These are phyloP conservation scores for Hydriomena furcata DNA, from an alignment of 2,888 invertebrate genomes.

Conservation along the genomic window DNA sequence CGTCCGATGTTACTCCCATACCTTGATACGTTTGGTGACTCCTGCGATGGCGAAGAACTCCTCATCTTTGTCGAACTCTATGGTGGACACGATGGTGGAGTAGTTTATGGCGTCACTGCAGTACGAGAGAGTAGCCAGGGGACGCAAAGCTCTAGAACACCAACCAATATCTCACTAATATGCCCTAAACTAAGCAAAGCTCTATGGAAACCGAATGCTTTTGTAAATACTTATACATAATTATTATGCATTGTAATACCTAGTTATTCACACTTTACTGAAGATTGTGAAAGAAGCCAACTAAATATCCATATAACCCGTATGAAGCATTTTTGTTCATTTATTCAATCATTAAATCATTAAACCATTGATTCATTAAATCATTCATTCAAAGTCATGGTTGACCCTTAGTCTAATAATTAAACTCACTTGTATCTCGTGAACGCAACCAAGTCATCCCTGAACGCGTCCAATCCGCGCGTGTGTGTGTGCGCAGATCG, in stretches of 20 bases:
- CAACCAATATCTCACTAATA: background rate
- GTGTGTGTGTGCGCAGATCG: slow-evolving; percentile 28
- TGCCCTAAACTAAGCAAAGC: background rate
- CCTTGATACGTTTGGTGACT: slow-evolving; percentile 95
- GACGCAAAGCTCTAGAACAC: slow-evolving; percentile 82
- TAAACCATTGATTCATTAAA: too few species aligned
- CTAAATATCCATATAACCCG: too few species aligned
- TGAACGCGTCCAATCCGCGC: slow-evolving; percentile 88
- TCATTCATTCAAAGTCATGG: too few species aligned
- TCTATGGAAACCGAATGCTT: too few species aligned
- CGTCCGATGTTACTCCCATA: too few species aligned
- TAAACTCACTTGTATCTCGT: slow-evolving; percentile 83
- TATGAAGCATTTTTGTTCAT: too few species aligned
- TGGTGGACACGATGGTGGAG: slow-evolving; percentile 94
- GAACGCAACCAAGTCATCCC: slow-evolving; percentile 93
- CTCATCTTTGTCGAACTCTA: slow-evolving; percentile 98
- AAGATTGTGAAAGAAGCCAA: too few species aligned
- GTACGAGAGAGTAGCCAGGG: slow-evolving; percentile 94
- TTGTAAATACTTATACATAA: too few species aligned
- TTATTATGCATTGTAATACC: too few species aligned
- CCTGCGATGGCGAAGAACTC: slow-evolving; percentile 98
- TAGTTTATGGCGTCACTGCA: slow-evolving; percentile 94
- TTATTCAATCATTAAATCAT: too few species aligned
- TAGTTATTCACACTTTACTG: too few species aligned
- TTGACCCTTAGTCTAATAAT: too few species aligned